Base-by-base conservation (phyloP, 2,888 invertebrate genomes). In the Plagodis dolabraria region DNA sequence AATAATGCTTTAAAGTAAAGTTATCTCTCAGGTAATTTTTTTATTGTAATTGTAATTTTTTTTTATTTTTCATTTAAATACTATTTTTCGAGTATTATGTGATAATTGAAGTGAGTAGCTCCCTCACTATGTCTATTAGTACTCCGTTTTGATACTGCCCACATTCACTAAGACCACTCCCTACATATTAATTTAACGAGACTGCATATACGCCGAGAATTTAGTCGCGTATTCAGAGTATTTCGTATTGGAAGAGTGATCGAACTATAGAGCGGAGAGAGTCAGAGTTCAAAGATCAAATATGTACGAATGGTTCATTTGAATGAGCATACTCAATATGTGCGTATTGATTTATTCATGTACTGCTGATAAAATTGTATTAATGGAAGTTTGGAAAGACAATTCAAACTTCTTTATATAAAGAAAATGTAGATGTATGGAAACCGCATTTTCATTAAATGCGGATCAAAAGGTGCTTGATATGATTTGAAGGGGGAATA, bases 71-170 rank as follows among this genome's bases (percentile, higher is more conserved):
- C n/a, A n/a, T n/a, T n/a, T n/a, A n/a, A n/a, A n/a, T n/a, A n/a
- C n/a, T n/a, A n/a, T n/a, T n/a, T n/a, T n/a, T n/a, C n/a, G 22
- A 22, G 1, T 22, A 22, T 4, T 2, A 22, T 22, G 2, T 22
- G 22, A 22, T 22, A 22, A 22, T 4, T 22, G 22, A 22, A 1
- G 22, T 4, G 22, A 22, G 22, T n/a, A 22, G 45, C 33, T 49
- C 46, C 4, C 33, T 9, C 46, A 42, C 60, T 61, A 61, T 47
- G 53, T 57, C 56, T 61, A 61, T 61, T 61, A 58, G 53, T 64
- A 82, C 83, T 76, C 79, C 83, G 85, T 87, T 86, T 87, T 88
- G 89, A 87, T 87, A 87, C 85, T 86, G 80, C 82, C 86, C 87
- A 86, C 87, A 88, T 86, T 88, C 79, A 85, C 75, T 75, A 66